Base-by-base conservation (phyloP, 2,797 vertebrate genomes). In the Hydrolagus colliei region DNA sequence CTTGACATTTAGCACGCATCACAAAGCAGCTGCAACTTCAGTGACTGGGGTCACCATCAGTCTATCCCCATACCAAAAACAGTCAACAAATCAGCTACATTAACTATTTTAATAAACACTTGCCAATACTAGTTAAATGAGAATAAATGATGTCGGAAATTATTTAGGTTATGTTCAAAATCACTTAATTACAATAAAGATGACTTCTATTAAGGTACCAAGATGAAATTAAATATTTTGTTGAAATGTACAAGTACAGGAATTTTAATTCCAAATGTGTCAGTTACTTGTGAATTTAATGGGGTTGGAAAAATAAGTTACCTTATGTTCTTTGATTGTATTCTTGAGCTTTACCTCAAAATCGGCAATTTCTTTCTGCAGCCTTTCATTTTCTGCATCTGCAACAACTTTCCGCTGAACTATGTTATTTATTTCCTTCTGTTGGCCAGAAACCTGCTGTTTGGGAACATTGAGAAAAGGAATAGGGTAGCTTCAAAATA, bases 271-370 rank as follows among this genome's bases (percentile, higher is more conserved):
- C 27, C 35, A 32, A 35, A 52, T 52, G 41, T 6, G 41, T 52
- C 27, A 27, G 27, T 27, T 27, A 90, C 86, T 86, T 89, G 91
- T 93, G 93, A 95, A 93, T 93, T 92, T 88, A 90, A 88, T 59
- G 87, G 73, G 86, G 88, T 88, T 89, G 84, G 20, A 85, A 87
- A 89, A 90, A 91, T 88, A 89, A 93, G 89, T 91, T 89, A 98
- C 97, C 97, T 97, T 93, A 91, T 96, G 90, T 94, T 97, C 95
- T 89, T 93, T 92, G 90, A 91, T 95, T 92, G 93, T 95, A 92
- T 95, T 93, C 92, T 92, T 92, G 92, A 96, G 94, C 92, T 95
- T 94, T 90, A 93, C 91, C 88, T 92, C 93, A 89, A 97, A 94
- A 89, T 91, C 91, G 90, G 91, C 85, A 88, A 97, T 90, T 91